These are phyloP conservation scores for Regulus satrapa DNA, from an alignment of 2,113 vertebrate species.

Conservation along the genomic window DNA sequence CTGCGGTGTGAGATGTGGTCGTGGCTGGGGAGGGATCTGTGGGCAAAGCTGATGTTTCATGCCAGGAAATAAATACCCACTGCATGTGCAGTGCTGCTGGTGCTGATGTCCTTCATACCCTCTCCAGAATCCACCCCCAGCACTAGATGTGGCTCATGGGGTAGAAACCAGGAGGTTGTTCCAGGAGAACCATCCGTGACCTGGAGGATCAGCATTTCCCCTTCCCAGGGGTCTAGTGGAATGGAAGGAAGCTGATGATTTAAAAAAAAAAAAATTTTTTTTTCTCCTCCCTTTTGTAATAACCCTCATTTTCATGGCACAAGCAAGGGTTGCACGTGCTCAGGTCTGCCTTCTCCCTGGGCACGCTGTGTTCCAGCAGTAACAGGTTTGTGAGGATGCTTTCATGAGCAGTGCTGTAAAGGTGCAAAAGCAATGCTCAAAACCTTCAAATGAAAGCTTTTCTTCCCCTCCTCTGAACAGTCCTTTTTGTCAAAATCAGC, in stretches of 20 bases:
- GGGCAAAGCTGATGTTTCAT: neutral
- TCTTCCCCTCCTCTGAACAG: neutral
- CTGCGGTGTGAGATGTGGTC: accelerated
- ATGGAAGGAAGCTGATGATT: neutral
- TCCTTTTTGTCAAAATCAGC: conserved; percentile 1
- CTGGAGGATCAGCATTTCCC: neutral
- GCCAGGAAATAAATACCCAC: neutral
- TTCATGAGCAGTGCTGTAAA: neutral
- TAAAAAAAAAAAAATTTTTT: neutral
- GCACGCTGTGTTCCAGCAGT: neutral
- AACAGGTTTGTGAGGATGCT: neutral
- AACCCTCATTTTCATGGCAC: neutral
- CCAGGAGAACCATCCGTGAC: neutral
- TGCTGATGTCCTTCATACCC: neutral
- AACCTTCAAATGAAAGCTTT: neutral
- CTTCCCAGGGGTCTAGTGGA: neutral
- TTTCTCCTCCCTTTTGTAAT: neutral
- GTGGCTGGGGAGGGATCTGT: neutral
- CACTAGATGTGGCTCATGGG: neutral
- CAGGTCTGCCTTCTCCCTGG: neutral
- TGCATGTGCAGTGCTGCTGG: neutral
- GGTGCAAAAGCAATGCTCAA: neutral
- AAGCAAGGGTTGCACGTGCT: neutral
- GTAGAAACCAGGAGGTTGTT: neutral
- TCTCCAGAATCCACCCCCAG: neutral